Conservation (phyloP, 1,140 invertebrate species). For the Pinna nobilis region DNA sequence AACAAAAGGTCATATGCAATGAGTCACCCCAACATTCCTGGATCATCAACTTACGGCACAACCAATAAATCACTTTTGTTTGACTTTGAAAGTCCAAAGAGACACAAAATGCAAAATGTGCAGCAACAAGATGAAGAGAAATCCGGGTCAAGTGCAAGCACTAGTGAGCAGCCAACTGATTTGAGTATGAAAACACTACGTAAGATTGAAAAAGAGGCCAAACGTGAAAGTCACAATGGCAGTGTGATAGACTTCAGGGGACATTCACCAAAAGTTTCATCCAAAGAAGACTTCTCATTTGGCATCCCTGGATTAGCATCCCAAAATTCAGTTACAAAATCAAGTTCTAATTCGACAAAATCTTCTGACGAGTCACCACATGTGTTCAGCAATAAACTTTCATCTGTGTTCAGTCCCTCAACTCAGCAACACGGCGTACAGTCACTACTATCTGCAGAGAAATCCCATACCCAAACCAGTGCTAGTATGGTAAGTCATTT, state of each 20-base stretch:
- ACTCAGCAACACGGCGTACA: slow-evolving; percentile 6
- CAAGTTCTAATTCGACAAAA: too few species aligned
- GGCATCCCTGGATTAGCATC: too few species aligned
- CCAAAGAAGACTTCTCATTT: too few species aligned
- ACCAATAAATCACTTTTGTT: slow-evolving; percentile 38
- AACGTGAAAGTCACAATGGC: slow-evolving; percentile 14
- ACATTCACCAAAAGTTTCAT: too few species aligned
- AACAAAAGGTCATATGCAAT: slow-evolving; percentile 18
- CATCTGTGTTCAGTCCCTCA: slow-evolving; percentile 22
- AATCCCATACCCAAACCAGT: slow-evolving; percentile 2
- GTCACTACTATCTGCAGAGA: not conserved
- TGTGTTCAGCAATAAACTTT: slow-evolving; percentile 31
- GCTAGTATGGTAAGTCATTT: too few species aligned
- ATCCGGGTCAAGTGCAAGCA: too few species aligned
- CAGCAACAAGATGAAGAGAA: slow-evolving; percentile 11
- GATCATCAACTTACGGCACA: slow-evolving; percentile 3
- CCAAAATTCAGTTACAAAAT: too few species aligned
- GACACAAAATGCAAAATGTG: slow-evolving; percentile 20
- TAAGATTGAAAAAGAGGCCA: slow-evolving; percentile 8
- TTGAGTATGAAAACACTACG: slow-evolving; percentile 52
- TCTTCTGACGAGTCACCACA: too few species aligned
- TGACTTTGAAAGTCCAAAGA: slow-evolving; percentile 43
- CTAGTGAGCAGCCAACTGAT: slow-evolving; percentile 44
- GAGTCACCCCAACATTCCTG: slow-evolving; percentile 31
- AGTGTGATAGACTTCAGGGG: too few species aligned